Conservation (phyloP, 2,888 invertebrate species). For the Acronicta psi region DNA sequence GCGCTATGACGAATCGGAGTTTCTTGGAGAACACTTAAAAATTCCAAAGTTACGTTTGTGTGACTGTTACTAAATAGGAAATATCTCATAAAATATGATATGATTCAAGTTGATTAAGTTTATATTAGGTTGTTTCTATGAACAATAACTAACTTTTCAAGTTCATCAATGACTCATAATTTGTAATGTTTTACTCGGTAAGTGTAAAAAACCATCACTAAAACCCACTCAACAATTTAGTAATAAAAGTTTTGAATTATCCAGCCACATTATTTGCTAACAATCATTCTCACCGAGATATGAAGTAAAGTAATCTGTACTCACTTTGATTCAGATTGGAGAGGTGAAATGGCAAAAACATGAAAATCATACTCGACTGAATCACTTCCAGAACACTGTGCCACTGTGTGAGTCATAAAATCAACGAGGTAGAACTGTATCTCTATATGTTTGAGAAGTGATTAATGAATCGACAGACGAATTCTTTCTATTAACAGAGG, state of each 20-base stretch:
- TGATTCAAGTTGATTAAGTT: too few species aligned
- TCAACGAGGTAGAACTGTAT: slow-evolving; percentile 47
- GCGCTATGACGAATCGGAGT: too few species aligned
- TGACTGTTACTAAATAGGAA: too few species aligned
- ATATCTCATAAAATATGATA: too few species aligned
- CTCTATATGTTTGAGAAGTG: slow-evolving; percentile 64
- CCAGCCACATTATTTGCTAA: slow-evolving; percentile 27
- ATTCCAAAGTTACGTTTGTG: too few species aligned
- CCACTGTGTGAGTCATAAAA: slow-evolving; percentile 57
- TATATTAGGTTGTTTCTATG: too few species aligned
- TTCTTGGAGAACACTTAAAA: too few species aligned
- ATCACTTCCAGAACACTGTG: slow-evolving; percentile 50
- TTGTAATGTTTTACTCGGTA: slow-evolving; percentile 8
- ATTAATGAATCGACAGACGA: slow-evolving; percentile 63
- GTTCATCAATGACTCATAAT: slow-evolving; percentile 25
- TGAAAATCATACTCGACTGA: slow-evolving; percentile 61
- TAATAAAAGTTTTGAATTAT: slow-evolving; percentile 19
- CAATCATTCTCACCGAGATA: slow-evolving; percentile 45
- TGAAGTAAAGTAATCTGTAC: slow-evolving; percentile 29
- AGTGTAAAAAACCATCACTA: too few species aligned
- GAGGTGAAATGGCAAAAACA: slow-evolving; percentile 65
- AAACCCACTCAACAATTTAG: too few species aligned
- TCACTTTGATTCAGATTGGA: slow-evolving; percentile 60
- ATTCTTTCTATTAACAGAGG: slow-evolving; percentile 52
- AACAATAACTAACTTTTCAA: slow-evolving; percentile 14